Evolutionary conservation across 2,113 vertebrate species (phyloP).

Genomic region (Tachysurus fulvidraco): DNA sequence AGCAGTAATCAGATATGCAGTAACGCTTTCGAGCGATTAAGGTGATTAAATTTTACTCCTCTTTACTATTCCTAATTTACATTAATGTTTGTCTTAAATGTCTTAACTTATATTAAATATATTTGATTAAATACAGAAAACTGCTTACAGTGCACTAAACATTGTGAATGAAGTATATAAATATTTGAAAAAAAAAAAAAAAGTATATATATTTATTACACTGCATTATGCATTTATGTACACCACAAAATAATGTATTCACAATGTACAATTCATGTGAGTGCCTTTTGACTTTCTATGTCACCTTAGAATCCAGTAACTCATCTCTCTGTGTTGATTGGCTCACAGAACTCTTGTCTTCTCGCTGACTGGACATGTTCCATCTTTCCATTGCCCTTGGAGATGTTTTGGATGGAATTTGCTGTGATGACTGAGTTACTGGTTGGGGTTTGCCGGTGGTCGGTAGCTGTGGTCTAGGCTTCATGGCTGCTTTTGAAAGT

Average conservation of each 20-base stretch:
- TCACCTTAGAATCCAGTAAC: conserved; percentile 15
- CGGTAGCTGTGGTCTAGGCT: conserved; percentile 9
- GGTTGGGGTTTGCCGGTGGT: conserved; percentile 8
- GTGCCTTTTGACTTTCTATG: background rate
- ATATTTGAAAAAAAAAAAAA: too few species aligned
- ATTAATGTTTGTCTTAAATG: background rate
- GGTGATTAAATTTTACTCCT: background rate
- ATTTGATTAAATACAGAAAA: background rate
- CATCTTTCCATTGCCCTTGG: conserved; percentile 22
- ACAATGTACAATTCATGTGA: background rate
- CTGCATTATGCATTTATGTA: background rate
- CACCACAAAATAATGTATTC: background rate
- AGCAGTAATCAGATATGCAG: background rate
- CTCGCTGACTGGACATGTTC: background rate
- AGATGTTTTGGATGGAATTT: conserved; percentile 28
- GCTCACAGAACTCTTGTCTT: conserved; percentile 14
- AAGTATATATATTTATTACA: background rate
- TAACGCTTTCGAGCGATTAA: background rate
- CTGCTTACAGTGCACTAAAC: background rate
- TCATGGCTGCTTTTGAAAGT: conserved; percentile 23
- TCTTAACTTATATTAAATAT: background rate
- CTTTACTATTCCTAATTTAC: background rate
- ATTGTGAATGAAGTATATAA: background rate
- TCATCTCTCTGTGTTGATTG: background rate
- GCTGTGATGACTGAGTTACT: conserved; percentile 15